phyloP scores from a whole-genome alignment of 30 jellyfish, hydroid and myxozoan genomes.

The Clytia hemisphaerica region DNA sequence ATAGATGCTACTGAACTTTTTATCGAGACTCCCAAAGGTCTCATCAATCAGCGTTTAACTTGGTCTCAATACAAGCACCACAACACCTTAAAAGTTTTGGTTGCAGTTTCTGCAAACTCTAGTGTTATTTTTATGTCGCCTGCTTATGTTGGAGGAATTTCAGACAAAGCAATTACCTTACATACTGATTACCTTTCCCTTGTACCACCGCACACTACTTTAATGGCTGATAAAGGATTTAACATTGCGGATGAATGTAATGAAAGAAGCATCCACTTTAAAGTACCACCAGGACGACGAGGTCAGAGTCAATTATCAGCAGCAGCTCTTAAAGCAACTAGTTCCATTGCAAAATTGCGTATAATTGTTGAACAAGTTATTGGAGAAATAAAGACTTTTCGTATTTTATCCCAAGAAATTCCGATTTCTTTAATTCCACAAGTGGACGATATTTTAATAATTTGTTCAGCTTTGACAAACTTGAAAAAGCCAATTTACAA shows the following conservation, averaged over 20 bases:
- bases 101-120: conserved; percentile 39
- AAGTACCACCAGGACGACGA: conserved; percentile 12
- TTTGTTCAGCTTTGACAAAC: too few relatives aligned
- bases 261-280: neutral
- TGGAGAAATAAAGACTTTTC: too few relatives aligned
- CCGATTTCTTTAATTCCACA: too few relatives aligned
- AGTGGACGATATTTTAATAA: too few relatives aligned
- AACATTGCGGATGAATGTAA: conserved; percentile 19
- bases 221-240: conserved; percentile 37
- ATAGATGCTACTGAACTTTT: conserved; percentile 30
- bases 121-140: neutral
- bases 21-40: conserved; percentile 29
- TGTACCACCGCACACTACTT: conserved; percentile 6
- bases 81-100: conserved; percentile 17
- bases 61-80: conserved; percentile 38
- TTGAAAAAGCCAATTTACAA: too few relatives aligned
- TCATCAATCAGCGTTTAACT: neutral
- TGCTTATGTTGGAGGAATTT: conserved; percentile 15
- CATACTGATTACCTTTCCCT: conserved; percentile 11
- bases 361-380: conserved; percentile 42
- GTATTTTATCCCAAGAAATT: too few relatives aligned
- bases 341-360: conserved; percentile 9
- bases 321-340: neutral
- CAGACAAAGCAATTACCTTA: conserved; percentile 14
- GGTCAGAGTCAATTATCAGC: neutral